Conservation (phyloP, 2,797 vertebrate genomes). For the Schizopygopsis pylzovi region DNA sequence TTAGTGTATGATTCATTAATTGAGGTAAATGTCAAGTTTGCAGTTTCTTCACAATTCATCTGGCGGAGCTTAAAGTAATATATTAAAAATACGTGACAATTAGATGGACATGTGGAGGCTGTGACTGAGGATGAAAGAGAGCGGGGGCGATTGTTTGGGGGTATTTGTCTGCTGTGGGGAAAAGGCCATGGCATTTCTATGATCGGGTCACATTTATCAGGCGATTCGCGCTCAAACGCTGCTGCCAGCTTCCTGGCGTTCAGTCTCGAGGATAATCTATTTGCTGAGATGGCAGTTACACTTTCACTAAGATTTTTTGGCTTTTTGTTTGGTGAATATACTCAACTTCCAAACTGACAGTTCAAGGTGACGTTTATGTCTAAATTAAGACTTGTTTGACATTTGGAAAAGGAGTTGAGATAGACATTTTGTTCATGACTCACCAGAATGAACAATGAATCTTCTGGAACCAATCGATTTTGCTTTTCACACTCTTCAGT, state of each 20-base stretch:
- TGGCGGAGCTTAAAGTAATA: background rate
- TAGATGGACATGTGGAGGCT: background rate
- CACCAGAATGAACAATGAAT: background rate
- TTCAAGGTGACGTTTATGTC: background rate
- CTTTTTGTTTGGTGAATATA: conserved; percentile 4
- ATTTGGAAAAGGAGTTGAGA: conserved; percentile 18
- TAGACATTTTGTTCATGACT: conserved; percentile 11
- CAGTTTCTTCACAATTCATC: conserved; percentile 8
- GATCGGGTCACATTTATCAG: conserved; percentile 24
- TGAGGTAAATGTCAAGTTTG: conserved; percentile 34
- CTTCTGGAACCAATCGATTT: conserved; percentile 6
- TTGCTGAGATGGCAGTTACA: background rate
- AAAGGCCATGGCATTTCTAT: conserved; percentile 34
- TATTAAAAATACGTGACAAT: background rate
- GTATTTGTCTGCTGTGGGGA: background rate
- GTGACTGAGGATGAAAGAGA: background rate
- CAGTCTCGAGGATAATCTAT: background rate
- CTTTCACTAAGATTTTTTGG: background rate
- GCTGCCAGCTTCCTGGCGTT: background rate
- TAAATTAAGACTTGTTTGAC: conserved; percentile 11
- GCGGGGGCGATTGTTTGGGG: background rate
- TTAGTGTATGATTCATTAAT: conserved; percentile 30
- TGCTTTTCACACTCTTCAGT: background rate
- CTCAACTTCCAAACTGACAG: background rate
- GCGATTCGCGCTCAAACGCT: background rate